phyloP scores from a whole-genome alignment of 2,113 vertebrate genomes.

The Excalfactoria chinensis region DNA sequence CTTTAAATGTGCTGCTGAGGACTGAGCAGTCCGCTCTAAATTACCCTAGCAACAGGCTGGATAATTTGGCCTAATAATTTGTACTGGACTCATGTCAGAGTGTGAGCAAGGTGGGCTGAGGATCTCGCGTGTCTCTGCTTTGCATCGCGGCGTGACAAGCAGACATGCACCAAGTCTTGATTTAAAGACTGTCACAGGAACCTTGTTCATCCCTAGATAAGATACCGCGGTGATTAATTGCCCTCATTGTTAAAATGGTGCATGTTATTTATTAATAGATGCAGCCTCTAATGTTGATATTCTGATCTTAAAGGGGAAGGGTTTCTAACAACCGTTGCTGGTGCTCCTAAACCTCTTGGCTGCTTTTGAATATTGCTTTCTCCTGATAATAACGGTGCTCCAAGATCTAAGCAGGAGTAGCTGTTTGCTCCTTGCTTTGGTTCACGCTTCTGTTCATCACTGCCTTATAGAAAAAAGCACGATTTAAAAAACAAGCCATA shows the following conservation, averaged over 20 bases:
- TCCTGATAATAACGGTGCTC: neutral
- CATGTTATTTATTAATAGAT: neutral
- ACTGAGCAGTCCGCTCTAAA: neutral
- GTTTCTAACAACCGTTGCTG: neutral
- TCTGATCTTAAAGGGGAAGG: constrained; percentile 11
- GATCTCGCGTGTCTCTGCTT: constrained; percentile 20
- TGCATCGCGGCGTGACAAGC: neutral
- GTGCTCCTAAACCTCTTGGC: neutral
- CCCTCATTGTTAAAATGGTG: neutral
- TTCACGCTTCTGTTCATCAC: constrained; percentile 24
- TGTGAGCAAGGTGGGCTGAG: neutral
- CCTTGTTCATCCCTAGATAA: constrained; percentile 31
- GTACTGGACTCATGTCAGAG: neutral
- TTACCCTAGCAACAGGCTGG: neutral
- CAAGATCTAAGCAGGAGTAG: constrained; percentile 18
- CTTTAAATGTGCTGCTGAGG: neutral
- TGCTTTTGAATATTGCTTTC: neutral
- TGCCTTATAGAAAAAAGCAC: constrained; percentile 59
- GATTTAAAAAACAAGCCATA: constrained; percentile 68
- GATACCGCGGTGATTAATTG: neutral
- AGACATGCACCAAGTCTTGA: neutral
- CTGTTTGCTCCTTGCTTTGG: neutral
- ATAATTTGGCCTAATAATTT: neutral
- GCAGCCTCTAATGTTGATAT: neutral
- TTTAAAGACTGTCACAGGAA: constrained; percentile 7